Conservation (phyloP, 1,140 invertebrate species). For the Panagrolaimus sp. region DNA sequence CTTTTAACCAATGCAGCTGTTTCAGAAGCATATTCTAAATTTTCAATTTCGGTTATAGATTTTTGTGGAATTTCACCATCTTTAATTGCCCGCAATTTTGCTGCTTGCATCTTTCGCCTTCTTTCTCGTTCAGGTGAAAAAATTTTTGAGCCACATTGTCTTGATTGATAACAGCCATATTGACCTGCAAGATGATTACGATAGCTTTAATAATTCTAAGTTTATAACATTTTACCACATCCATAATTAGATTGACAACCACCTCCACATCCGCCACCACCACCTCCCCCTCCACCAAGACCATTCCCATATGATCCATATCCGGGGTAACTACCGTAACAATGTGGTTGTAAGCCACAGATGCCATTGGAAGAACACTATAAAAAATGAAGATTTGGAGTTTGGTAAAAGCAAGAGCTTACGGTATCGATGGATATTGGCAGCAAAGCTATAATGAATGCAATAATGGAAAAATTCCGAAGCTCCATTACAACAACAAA, state of each 20-base stretch:
- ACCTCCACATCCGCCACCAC: no score
- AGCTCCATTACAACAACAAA: neutral
- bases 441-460: neutral
- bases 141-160: no score
- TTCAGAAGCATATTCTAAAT: neutral
- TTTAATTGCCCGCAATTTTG: neutral
- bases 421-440: neutral
- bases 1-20: neutral
- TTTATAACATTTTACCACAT: no score
- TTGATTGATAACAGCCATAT: no score
- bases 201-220: no score
- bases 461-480: neutral
- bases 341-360: slow-evolving; percentile 3
- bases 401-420: neutral
- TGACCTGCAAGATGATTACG: no score
- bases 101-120: no score
- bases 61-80: neutral
- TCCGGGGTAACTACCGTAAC: neutral
- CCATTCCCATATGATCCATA: neutral
- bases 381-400: no score
- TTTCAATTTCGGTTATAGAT: neutral
- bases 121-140: no score
- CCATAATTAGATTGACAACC: no score
- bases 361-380: neutral
- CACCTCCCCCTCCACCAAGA: no score